Percentiles rank a stretch among this genome's conserved stretches.
Conservation (phyloP, 2,888 invertebrate species). For the Pachliopta kotzebuea region DNA sequence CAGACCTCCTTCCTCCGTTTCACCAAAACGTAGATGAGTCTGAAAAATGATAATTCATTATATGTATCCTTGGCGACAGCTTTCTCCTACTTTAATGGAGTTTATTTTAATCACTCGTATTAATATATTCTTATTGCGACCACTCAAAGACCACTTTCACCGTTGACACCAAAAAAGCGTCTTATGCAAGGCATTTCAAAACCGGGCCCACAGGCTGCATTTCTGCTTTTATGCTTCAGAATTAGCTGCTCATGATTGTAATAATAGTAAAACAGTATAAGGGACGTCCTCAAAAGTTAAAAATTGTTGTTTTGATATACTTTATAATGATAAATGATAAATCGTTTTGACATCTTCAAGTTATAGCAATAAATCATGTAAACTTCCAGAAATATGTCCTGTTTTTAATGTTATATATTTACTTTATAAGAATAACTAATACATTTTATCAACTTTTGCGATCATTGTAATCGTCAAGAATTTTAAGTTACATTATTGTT, state of each 20-base stretch:
- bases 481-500: no score
- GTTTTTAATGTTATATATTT: no score
- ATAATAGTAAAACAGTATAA: not conserved
- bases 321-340: no score
- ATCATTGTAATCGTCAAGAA: no score
- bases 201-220: constrained; percentile 4
- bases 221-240: constrained; percentile 7
- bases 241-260: not conserved
- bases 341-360: no score
- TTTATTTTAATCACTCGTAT: constrained; percentile 23
- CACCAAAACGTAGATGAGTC: constrained; percentile 56
- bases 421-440: no score
- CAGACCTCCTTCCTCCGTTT: constrained; percentile 43
- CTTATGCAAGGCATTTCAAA: constrained; percentile 25
- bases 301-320: not conserved
- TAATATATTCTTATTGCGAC: constrained; percentile 25
- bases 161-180: constrained; percentile 24
- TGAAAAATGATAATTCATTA: constrained; percentile 39
- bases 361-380: no score
- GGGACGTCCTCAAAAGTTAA: not conserved
- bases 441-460: no score
- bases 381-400: no score
- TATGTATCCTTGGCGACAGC: constrained; percentile 11
- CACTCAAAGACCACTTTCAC: constrained; percentile 27
- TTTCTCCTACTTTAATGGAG: constrained; percentile 17